phyloP scores from a whole-genome alignment of 2,888 invertebrate genomes.

The Cerceris rybyensis region DNA sequence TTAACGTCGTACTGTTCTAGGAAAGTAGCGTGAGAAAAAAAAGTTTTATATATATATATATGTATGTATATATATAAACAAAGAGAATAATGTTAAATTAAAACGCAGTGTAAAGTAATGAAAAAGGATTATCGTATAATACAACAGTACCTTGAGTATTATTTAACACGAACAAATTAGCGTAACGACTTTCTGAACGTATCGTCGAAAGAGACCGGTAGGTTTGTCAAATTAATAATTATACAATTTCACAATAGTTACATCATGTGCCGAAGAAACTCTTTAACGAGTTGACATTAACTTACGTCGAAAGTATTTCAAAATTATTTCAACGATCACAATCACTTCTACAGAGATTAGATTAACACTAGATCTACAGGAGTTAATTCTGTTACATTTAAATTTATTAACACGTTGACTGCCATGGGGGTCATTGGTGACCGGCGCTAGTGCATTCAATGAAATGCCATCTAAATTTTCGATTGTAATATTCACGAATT shows the following conservation, averaged over 20 bases:
- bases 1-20: slow-evolving; percentile 55
- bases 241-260: neutral
- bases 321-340: neutral
- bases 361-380: too few species aligned
- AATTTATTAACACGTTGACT: too few species aligned
- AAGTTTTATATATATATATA: slow-evolving; percentile 21
- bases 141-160: slow-evolving; percentile 61
- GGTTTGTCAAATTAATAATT: neutral
- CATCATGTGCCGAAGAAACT: neutral
- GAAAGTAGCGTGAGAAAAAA: slow-evolving; percentile 53
- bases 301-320: neutral
- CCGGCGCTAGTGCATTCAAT: too few species aligned
- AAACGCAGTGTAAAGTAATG: slow-evolving; percentile 41
- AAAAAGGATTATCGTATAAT: slow-evolving; percentile 40
- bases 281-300: neutral
- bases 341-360: neutral
- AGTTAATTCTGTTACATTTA: too few species aligned
- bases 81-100: slow-evolving; percentile 54
- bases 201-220: neutral
- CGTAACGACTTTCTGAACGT: slow-evolving; percentile 26
- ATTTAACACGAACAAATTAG: slow-evolving; percentile 45
- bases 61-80: slow-evolving; percentile 46
- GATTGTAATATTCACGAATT: too few species aligned
- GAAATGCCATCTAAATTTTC: too few species aligned
- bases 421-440: too few species aligned